Percentiles rank a stretch among this genome's conserved stretches.
Evolutionary conservation across 2,888 invertebrate genomes (phyloP).

Genomic region (Thelaira solivaga): DNA sequence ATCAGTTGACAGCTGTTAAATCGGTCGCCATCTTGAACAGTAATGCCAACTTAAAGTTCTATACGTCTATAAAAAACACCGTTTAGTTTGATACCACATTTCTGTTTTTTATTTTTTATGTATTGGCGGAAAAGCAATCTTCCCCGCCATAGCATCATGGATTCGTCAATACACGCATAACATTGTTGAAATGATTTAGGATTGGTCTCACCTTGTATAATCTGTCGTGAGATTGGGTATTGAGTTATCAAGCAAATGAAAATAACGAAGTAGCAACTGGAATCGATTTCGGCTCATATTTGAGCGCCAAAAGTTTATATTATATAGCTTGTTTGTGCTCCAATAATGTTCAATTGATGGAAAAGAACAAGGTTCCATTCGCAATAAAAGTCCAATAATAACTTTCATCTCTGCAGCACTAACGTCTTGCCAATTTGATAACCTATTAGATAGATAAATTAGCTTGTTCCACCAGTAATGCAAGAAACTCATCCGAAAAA

Average conservation of each 20-base stretch:
- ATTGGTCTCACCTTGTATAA: slow-evolving; percentile 1
- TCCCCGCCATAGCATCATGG: neutral
- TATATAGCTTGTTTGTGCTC: neutral
- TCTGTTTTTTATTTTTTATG: neutral
- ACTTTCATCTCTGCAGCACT: neutral
- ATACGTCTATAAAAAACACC: no score
- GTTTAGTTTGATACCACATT: neutral
- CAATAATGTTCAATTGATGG: neutral
- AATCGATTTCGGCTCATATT: slow-evolving; percentile 19
- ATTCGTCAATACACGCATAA: slow-evolving; percentile 1
- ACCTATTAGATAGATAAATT: neutral
- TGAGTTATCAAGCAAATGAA: slow-evolving; percentile 23
- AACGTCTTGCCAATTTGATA: neutral
- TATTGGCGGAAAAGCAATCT: neutral
- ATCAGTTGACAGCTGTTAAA: no score
- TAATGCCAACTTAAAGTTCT: no score
- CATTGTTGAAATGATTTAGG: slow-evolving; percentile 4
- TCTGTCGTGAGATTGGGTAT: slow-evolving; percentile 8
- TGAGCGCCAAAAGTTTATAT: slow-evolving; percentile 14
- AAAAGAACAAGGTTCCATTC: slow-evolving; percentile 25
- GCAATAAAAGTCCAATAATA: neutral
- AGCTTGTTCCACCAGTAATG: slow-evolving; percentile 1
- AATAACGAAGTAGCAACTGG: slow-evolving; percentile 27
- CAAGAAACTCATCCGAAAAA: slow-evolving; percentile 33
- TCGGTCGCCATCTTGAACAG: no score